phyloP scores from a whole-genome alignment of 2,797 vertebrate genomes.

The Lutjanus campechanus region DNA sequence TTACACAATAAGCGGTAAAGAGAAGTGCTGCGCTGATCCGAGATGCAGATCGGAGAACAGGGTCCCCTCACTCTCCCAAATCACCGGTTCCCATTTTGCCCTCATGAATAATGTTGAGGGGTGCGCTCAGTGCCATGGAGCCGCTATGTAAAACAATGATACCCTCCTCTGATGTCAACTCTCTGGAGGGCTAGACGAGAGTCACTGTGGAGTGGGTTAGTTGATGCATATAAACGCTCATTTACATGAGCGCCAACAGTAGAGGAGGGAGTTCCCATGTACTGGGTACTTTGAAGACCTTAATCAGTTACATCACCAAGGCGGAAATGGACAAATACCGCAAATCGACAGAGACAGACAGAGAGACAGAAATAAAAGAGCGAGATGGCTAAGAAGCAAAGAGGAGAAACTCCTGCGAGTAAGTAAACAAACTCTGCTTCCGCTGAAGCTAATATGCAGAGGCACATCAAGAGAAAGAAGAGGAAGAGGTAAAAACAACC shows the following conservation, averaged over 20 bases:
- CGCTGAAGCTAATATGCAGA: constrained; percentile 48
- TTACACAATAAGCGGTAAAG: constrained; percentile 73
- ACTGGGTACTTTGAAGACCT: constrained; percentile 64
- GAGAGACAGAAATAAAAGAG: constrained; percentile 18
- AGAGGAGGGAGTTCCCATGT: constrained; percentile 49
- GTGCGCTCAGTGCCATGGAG: constrained; percentile 65
- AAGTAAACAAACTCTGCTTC: constrained; percentile 48
- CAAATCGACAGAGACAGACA: constrained; percentile 49
- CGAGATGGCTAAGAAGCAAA: constrained; percentile 1
- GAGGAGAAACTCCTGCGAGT: constrained; percentile 13
- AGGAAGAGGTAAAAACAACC: constrained; percentile 39
- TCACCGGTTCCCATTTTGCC: constrained; percentile 84
- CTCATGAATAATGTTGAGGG: constrained; percentile 89
- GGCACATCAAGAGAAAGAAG: constrained; percentile 34
- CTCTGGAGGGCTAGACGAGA: constrained; percentile 74
- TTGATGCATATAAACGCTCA: constrained; percentile 77
- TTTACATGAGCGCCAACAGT: constrained; percentile 70
- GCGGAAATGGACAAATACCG: constrained; percentile 69
- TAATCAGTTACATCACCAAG: constrained; percentile 76
- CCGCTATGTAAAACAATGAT: constrained; percentile 82
- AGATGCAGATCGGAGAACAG: constrained; percentile 65
- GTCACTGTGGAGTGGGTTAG: constrained; percentile 68
- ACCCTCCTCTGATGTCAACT: constrained; percentile 80
- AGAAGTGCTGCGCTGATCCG: constrained; percentile 48
- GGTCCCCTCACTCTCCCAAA: constrained; percentile 65